Evolutionary conservation across 2,113 vertebrate species (phyloP).

Genomic region (Nothobranchius kuhntae): DNA sequence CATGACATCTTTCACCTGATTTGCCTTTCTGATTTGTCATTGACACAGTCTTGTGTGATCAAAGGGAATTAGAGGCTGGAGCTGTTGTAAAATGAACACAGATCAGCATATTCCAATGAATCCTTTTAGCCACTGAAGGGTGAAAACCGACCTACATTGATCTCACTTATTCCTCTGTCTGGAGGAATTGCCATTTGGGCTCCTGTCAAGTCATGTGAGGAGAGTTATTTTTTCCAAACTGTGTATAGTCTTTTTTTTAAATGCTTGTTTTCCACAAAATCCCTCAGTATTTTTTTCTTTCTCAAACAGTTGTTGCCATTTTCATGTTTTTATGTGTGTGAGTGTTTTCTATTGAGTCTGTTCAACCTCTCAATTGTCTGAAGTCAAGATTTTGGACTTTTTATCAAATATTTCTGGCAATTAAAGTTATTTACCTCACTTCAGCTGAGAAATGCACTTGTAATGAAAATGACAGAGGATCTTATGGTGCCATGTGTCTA

Average conservation of each 20-base stretch:
- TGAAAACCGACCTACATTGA: constrained; percentile 72
- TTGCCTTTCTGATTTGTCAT: not conserved
- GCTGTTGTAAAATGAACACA: constrained; percentile 29
- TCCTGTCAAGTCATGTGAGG: constrained; percentile 61
- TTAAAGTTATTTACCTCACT: constrained; percentile 39
- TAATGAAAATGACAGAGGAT: constrained; percentile 48
- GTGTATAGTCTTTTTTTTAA: constrained; percentile 9
- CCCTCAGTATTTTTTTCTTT: not conserved
- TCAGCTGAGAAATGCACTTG: constrained; percentile 28
- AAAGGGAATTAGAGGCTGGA: constrained; percentile 10
- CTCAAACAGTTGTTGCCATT: not conserved
- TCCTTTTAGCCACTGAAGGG: constrained; percentile 57
- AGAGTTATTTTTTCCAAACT: constrained; percentile 31
- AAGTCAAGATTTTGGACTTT: not conserved
- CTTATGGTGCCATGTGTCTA: constrained; percentile 49
- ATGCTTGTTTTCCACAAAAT: constrained; percentile 7
- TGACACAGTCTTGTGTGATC: constrained; percentile 26
- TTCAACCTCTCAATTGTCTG: constrained; percentile 5
- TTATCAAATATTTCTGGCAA: constrained; percentile 5
- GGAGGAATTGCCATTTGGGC: constrained; percentile 16
- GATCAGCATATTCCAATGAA: constrained; percentile 48
- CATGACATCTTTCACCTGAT: constrained; percentile 30
- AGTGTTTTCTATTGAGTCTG: constrained; percentile 4
- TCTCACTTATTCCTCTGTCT: constrained; percentile 20
- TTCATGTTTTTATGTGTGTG: not conserved